These are phyloP conservation scores for Caerostris darwini DNA, from an alignment of 1,140 invertebrate species.

Conservation along the genomic window DNA sequence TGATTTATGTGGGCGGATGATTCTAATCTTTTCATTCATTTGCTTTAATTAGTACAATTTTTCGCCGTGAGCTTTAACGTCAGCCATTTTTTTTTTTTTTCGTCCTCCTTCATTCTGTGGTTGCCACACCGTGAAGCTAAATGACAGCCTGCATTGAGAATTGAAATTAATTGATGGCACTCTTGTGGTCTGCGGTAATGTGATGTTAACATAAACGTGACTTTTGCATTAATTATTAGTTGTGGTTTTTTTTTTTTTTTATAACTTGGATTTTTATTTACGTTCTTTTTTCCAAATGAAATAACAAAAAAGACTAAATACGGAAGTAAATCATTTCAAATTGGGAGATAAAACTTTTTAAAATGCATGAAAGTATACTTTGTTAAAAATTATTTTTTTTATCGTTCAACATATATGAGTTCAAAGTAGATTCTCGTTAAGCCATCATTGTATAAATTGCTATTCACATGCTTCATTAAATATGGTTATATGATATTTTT, in stretches of 20 bases:
- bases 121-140: background rate
- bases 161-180: constrained; percentile 20
- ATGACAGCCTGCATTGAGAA: constrained; percentile 27
- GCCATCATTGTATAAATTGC: too few relatives aligned
- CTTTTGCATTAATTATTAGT: background rate
- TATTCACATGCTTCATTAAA: too few relatives aligned
- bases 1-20: constrained; percentile 52
- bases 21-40: constrained; percentile 54
- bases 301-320: background rate
- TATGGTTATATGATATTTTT: too few relatives aligned
- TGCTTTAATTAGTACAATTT: constrained; percentile 56
- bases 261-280: background rate
- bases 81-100: background rate
- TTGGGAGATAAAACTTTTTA: background rate
- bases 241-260: background rate
- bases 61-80: background rate
- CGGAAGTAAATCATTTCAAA: background rate
- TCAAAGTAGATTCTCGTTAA: too few relatives aligned
- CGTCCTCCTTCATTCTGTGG: background rate
- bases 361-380: background rate
- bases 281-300: background rate
- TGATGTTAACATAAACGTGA: background rate
- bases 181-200: background rate
- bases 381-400: background rate
- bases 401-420: too few relatives aligned